Evolutionary conservation across 1,140 invertebrate genomes (phyloP).

Genomic region (Eulimnadia texana): DNA sequence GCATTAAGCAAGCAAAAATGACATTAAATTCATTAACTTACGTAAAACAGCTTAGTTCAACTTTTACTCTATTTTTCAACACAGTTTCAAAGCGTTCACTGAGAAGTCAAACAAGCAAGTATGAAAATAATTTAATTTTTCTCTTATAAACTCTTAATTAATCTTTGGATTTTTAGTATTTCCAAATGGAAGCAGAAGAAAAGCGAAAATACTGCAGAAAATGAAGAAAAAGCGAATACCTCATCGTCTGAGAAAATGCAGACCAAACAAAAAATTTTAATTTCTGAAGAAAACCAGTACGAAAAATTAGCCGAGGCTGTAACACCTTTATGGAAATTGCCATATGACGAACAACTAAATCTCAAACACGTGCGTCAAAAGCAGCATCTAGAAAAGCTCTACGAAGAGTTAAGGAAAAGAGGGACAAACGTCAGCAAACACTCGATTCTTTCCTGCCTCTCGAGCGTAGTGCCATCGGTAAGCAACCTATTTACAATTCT

Average conservation of each 20-base stretch:
- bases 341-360: conserved; percentile 9
- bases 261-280: neutral
- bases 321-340: conserved; percentile 5
- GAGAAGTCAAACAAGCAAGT: neutral
- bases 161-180: neutral
- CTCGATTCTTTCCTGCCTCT: conserved; percentile 17
- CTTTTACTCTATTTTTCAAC: too few species aligned
- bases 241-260: neutral
- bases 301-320: conserved; percentile 11
- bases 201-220: too few species aligned
- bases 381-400: neutral
- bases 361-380: neutral
- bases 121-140: too few species aligned
- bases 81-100: neutral
- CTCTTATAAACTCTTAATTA: too few species aligned
- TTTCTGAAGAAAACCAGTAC: neutral
- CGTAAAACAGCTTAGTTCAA: too few species aligned
- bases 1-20: too few species aligned
- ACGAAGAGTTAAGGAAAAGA: neutral
- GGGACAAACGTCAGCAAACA: neutral
- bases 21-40: too few species aligned
- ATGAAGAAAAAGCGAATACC: too few species aligned
- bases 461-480: conserved; percentile 20
- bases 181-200: neutral
- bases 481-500: conserved; percentile 12